These are phyloP conservation scores for Syndactyla subalaris DNA, from an alignment of 2,797 vertebrate species.

Conservation along the genomic window DNA sequence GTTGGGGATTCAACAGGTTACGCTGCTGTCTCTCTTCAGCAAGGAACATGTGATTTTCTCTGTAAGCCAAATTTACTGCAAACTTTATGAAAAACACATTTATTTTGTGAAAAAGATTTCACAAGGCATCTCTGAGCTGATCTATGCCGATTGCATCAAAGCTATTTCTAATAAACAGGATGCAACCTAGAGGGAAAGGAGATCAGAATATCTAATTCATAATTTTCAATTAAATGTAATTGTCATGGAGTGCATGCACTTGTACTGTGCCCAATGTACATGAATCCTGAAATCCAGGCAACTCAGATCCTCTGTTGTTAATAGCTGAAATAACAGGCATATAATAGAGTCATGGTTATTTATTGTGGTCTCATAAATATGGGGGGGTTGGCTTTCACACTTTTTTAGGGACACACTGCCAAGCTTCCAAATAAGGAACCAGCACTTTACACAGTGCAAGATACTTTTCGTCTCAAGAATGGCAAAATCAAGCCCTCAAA, in stretches of 20 bases:
- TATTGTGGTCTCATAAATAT: slow-evolving; percentile 1
- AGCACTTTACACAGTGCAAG: background rate
- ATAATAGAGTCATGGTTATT: slow-evolving; percentile 5
- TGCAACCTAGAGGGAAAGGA: background rate
- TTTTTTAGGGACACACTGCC: background rate
- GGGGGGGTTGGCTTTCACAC: background rate
- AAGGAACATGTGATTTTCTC: background rate
- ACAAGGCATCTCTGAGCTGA: background rate
- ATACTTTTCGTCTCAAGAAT: background rate
- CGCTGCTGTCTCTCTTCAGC: background rate
- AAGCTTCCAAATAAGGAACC: background rate
- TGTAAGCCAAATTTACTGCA: background rate
- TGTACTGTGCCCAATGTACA: background rate
- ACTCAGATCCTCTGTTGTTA: background rate
- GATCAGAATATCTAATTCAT: background rate
- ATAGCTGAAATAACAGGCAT: background rate
- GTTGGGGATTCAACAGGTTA: background rate
- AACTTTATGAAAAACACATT: slow-evolving; percentile 20
- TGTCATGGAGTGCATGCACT: background rate
- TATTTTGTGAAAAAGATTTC: background rate
- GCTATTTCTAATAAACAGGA: background rate
- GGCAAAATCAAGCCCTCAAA: background rate
- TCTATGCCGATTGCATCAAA: background rate
- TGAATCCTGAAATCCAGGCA: background rate
- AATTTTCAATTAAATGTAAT: background rate